A percentile compares a stretch with the other conserved stretches of the same genome.
phyloP scores from a whole-genome alignment of 1,140 invertebrate genomes.

The Tetramorium alpestre region DNA sequence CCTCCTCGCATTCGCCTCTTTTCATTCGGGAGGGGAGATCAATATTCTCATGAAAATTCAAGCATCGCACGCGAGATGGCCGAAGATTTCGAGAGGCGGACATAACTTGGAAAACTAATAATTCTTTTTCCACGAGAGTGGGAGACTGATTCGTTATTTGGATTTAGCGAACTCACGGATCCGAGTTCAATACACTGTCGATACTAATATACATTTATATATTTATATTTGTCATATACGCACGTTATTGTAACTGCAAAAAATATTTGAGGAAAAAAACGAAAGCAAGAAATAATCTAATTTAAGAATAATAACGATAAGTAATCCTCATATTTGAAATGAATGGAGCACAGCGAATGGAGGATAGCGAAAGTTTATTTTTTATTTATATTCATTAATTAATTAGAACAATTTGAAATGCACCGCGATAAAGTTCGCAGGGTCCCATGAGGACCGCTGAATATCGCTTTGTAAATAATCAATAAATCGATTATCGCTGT shows the following conservation, averaged over 20 bases:
- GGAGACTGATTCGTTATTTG: neutral
- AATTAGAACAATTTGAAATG: conserved; percentile 21
- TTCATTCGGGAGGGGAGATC: conserved; percentile 32
- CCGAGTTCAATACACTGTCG: neutral
- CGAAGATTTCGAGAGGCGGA: conserved; percentile 52
- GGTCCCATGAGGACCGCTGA: neutral
- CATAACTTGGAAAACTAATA: conserved; percentile 17
- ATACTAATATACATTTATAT: neutral
- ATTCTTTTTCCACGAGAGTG: neutral
- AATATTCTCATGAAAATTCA: conserved; percentile 67
- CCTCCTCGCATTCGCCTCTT: neutral
- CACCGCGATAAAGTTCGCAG: conserved; percentile 15
- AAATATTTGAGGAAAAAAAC: neutral
- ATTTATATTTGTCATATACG: neutral
- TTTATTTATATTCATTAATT: conserved; percentile 2
- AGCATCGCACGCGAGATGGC: conserved; percentile 38
- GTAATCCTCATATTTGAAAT: neutral
- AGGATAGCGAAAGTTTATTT: neutral
- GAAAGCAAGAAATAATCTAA: neutral
- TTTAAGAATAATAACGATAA: neutral
- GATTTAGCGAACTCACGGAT: neutral
- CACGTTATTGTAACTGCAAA: neutral
- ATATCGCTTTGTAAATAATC: conserved; percentile 56
- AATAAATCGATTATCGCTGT: conserved; percentile 54
- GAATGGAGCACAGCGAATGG: neutral